Evolutionary conservation across 2,888 invertebrate species (phyloP), one percentile per base, ranked within the genome.

Genomic region (Aleiodes leptofemur): DNA sequence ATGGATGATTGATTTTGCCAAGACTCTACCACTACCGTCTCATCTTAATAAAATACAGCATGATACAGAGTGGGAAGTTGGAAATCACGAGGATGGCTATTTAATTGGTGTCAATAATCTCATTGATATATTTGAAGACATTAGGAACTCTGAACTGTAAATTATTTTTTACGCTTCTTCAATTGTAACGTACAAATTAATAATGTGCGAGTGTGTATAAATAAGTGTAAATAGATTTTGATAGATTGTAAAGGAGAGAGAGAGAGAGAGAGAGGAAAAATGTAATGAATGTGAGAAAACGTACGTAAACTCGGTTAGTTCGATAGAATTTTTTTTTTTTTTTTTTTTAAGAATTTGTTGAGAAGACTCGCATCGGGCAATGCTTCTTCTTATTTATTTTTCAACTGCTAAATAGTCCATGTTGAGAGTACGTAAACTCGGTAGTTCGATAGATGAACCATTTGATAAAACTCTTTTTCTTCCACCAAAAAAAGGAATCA

Each of bases 1-100:
- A 13, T 99, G 98, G 98, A 93, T 99, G 91, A 99, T 99, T 81
- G 98, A 99, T 90, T 99, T 99, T 88, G 98, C 98, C 66, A 99
- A 99, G 91, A 97, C 98, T 0, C 93, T 97, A 61, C 93, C 94
- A 13, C 91, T 98, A 51, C 96, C 97, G 0, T 92, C 93, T 0
- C 92, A 94, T 78, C 90, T 95, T 77, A 77, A 81, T 3, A 91
- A 89, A 53, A 96, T 97, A 76, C 93, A 94, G 84, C 98, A 98
- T 90, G 93, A 93, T 78, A 93, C 94, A 29, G 93, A 94, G 71
- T 98, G 98, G 98, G 94, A 94, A 86, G 97, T 97, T 77, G 98
- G 98, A 56, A 98, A 97, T 90, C 98, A 97, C 87, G 98, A 98
- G 91, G 98, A 98, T 87, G 98, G 98, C 78, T 98, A 98, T 90